Evolutionary conservation across 2,797 vertebrate genomes (phyloP), one percentile per base, ranked within the genome.

Genomic region (Thaleichthys pacificus): DNA sequence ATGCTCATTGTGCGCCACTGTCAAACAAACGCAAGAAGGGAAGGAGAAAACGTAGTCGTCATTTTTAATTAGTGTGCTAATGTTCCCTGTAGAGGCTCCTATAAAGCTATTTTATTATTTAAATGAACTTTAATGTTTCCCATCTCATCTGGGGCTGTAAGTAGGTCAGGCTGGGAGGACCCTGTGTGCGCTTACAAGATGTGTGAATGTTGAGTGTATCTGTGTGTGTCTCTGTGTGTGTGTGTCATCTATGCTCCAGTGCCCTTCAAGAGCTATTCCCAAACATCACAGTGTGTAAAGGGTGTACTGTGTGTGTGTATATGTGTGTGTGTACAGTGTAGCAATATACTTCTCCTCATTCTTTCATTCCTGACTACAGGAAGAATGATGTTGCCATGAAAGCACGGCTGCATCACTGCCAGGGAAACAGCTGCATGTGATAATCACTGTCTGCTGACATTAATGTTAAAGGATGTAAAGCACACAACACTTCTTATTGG

Each of bases 91-190:
- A 74, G 77, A 70, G 58, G 65, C 72, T 57, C 62, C 69, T 72
- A 74, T 68, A 72, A 30, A 42, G 32, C 69, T 84, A 69, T 73
- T 88, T 82, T 85, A 84, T 88, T 90, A 89, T 89, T 86, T 85
- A 88, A 77, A 81, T 69, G 5, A 81, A 74, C 75, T 78, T 80
- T 74, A 70, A 77, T 79, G 71, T 83, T 82, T 83, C 68, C 71
- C 54, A 75, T 71, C 73, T 81, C 73, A 62, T 82, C 71, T 79
- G 68, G 32, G 67, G 63, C 51, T 64, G 35, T 68, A 89, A 85
- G 79, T 89, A 80, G 88, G 86, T 82, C 85, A 83, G 38, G 30
- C 35, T 66, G 8, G 57, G 66, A 72, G 61, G 32, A 15, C 54
- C 11, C 12, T 21, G 24, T 64, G 61, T 71, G 49, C 14, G 2